Evolutionary conservation across 1,140 invertebrate genomes (phyloP), one percentile per base, ranked within the genome.

Genomic region (Drosophila burlai): DNA sequence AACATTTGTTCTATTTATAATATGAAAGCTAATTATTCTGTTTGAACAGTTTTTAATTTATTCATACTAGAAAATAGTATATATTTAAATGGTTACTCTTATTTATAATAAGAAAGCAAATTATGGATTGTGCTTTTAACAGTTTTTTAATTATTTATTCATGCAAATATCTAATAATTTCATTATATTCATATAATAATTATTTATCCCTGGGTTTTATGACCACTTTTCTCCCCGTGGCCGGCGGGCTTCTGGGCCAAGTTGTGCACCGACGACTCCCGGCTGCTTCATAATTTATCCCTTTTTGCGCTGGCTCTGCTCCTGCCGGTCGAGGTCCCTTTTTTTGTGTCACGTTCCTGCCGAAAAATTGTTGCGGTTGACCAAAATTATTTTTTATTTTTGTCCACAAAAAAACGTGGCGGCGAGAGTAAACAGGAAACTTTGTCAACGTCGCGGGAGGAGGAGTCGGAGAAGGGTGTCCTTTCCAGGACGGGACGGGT

Each of bases 331-430:
- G 31, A 34, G 52, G 47, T 55, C 69, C 43, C 45, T 52, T 61
- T 61, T 61, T 73, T 69, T 59, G 64, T 74, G 47, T 75, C 81
- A 83, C 69, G 68, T 79, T 74, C 60, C 72, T 69, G 47, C 47
- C 64, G 59, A 77, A 87, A 80, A 87, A 87, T 87, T 87, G 84
- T 83, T 87, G 84, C 58, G 83, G 83, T 65, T 89, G 80, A 89
- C 83, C 80, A 74, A 79, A 87, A 87, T 83, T 74, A 74, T 86
- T 86, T 80, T 77, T 63, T 52, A 74, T 63, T 58, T 54, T n/a
- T 31, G 15, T 11, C 24, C 24, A 16, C 18, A 46, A 69, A 73
- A 74, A 38, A 60, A 71, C 7, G 16, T 24, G 38, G 46, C 29
- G 45, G 61, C 29, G 24, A 74, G 61, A 79, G 50, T 58, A 64